Base-by-base conservation (phyloP, 2,888 invertebrate genomes). In the Microdon myrmicae region DNA sequence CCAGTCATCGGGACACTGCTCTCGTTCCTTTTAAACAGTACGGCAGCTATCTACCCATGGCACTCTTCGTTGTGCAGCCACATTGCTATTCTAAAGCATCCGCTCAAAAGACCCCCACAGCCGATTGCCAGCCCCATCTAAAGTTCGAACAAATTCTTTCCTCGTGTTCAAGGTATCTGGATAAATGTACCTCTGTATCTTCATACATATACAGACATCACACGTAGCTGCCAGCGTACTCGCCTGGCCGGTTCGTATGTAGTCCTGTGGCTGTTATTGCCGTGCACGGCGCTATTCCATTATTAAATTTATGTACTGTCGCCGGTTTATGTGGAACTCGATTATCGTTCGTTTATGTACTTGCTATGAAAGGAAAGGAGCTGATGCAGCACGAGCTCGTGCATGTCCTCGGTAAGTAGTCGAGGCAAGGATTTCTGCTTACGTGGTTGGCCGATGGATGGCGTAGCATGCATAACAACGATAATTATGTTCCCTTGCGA, bases 261-360 rank as follows among this genome's bases (percentile, higher is more conserved):
- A 28, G 34, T 29, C 39, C n/a, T 20, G 4, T 23, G 8, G 9
- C 22, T 9, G 14, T 29, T 20, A 6, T 29, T 26, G 38, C 14
- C 23, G 26, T 32, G 28, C 39, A 16, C 25, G 9, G 20, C 20
- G 29, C 56, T 47, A 31, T 56, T 48, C 16, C 56, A 56, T 47
- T 51, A 38, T 58, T 47, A 45, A 64, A 64, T 53, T 51, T 64
- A 58, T 64, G 32, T 64, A 64, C 53, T 64, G 32, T 23, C 29
- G 45, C 32, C 54, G 56, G 56, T 47, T 51, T 58, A 58, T 58
- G 16, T 64, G 43, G 17, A 64, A 64, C 58, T 64, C 35, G 58
- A 58, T 58, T 64, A 53, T 64, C 39, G 45, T 41, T 58, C 47
- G 47, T 32, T 64, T 64, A 64, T 64, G 22, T 64, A 64, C 61